Base-by-base conservation (phyloP, 2,797 vertebrate species). In the Leuciscus waleckii region DNA sequence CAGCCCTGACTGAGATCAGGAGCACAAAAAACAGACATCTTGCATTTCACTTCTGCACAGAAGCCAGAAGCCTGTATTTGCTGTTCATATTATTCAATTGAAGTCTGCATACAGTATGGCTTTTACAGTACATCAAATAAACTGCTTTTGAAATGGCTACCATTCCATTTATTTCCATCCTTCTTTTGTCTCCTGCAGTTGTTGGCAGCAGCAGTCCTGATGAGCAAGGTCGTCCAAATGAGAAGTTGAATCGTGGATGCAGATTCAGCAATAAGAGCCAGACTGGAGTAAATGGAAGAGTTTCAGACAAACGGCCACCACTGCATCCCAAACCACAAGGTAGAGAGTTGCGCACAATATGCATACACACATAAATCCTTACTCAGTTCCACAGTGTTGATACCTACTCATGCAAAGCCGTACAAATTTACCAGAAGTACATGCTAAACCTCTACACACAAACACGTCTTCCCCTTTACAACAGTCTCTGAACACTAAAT, bases 271-370 rank as follows among this genome's bases (percentile, higher is more conserved):
- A 86, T 79, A 92, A 49, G 90, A 91, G 87, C 88, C 89, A 85
- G 86, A 78, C 49, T 77, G 83, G 90, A 67, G 89, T 95, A 94
- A 94, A 95, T 96, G 95, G 95, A 94, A 95, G 90, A 94, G 85
- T 87, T 83, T 80, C 89, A 29, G 85, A 87, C 87, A 76, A 81
- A 85, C 92, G 91, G 88, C 68, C 87, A 9, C 43, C 51, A 71
- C 90, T 89, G 74, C 89, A 67, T 80, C 88, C 90, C 68, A 96
- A 95, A 94, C 95, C 95, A 79, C 81, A 93, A 94, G 94, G 95
- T 96, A 35, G 32, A 75, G 19, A 26, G 6, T 8, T 14, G 46
- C 4, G 23, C 51, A 37, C 26, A 39, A 26, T 26, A 49, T 19
- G 23, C 63, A 71, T 39, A 21, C 4, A 74, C 6, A 35, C 4